These are phyloP conservation scores for Pollicipes pollicipes DNA, from an alignment of 1,140 invertebrate species.

Conservation along the genomic window DNA sequence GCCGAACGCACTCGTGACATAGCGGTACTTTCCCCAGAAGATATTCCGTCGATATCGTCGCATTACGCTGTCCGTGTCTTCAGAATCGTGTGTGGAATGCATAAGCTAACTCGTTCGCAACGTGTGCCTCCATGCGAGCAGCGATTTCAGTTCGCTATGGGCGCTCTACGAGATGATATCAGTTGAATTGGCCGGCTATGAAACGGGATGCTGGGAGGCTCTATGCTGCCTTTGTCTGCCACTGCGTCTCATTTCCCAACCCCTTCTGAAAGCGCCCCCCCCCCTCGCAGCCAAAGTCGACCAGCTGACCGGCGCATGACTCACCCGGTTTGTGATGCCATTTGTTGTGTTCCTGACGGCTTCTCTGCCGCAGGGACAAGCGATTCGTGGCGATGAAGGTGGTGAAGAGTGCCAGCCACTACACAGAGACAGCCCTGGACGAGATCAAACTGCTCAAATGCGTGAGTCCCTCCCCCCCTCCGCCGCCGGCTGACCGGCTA, in stretches of 20 bases:
- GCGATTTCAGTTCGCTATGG: no score
- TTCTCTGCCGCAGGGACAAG: constrained; percentile 40
- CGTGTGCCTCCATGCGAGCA: no score
- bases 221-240: neutral
- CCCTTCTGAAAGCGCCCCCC: neutral
- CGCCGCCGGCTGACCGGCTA: neutral
- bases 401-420: constrained; percentile 93
- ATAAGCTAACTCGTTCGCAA: no score
- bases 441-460: constrained; percentile 93
- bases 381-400: constrained; percentile 95
- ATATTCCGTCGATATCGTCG: no score
- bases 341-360: neutral
- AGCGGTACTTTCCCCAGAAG: neutral
- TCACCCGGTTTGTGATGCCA: neutral
- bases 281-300: neutral
- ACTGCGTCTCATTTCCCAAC: neutral
- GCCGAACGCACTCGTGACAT: neutral
- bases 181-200: no score
- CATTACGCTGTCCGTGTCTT: no score
- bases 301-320: neutral
- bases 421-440: constrained; percentile 94
- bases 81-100: no score
- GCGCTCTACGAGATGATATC: neutral
- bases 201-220: no score
- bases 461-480: no score